Evolutionary conservation across 2,888 invertebrate genomes (phyloP), one percentile per base, ranked within the genome.

Genomic region (Caenorhabditis zanzibari): DNA sequence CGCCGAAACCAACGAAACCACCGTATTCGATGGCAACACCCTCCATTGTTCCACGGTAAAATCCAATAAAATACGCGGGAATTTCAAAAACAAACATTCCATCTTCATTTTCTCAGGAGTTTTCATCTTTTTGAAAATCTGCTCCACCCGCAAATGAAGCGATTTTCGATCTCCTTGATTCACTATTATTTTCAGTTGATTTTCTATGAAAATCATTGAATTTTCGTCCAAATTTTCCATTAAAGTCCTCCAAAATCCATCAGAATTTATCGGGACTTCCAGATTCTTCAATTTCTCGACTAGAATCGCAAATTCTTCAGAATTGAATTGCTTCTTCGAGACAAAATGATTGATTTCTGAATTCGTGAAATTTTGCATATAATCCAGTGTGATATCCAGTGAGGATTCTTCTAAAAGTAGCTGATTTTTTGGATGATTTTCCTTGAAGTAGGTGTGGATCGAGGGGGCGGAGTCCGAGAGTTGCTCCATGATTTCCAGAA

Each of bases 401-500:
- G 61, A 63, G 44, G 44, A 44, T 44, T 44, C 44, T 2, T 54
- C 49, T 19, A 69, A 6, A 56, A 77, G 19, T 2, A 77, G 61
- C 4, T 35, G 32, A 16, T 52, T 54, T 63, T 71, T 77, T 1
- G 38, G 12, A 6, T 41, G 54, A 19, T 71, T 71, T 9, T 69
- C 71, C 19, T 71, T 69, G 63, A 77, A 63, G 35, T 19, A 71
- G 5, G 61, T 0, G 1, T 52, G 35, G 12, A 63, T 44, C 7
- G 26, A 3, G 6, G 49, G 28, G 24, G 58, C 66, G 16, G 47
- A 44, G 1, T 24, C 19, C 12, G 12, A 52, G 22, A 71, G 77
- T 6, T 56, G 41, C 12, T 77, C 77, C n/a, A 38, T 24, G 9
- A 77, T 61, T 52, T 77, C 69, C n/a, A 77, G 22, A 6, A 69